phyloP scores from a whole-genome alignment of 2,888 invertebrate genomes.

The Scaeva pyrastri region DNA sequence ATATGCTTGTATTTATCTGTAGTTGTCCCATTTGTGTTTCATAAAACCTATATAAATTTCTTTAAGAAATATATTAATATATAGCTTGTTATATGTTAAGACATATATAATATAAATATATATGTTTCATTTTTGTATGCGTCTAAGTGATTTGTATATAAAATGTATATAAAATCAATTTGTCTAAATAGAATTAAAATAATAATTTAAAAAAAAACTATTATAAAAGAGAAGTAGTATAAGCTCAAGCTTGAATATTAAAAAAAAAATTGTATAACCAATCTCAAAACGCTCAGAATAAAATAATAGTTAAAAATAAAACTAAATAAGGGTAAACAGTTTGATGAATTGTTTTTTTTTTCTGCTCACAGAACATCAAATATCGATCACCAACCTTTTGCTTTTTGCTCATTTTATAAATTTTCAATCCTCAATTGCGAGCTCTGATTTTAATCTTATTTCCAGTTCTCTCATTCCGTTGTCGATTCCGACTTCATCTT shows the following conservation, averaged over 20 bases:
- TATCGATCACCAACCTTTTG: slow-evolving; percentile 74
- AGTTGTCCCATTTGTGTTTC: slow-evolving; percentile 70
- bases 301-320: slow-evolving; percentile 52
- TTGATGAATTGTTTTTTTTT: slow-evolving; percentile 56
- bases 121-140: slow-evolving; percentile 72
- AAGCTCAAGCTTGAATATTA: slow-evolving; percentile 72
- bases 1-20: slow-evolving; percentile 68
- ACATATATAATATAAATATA: slow-evolving; percentile 74
- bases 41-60: slow-evolving; percentile 76
- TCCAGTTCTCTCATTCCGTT: slow-evolving; percentile 88
- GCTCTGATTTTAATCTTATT: slow-evolving; percentile 87
- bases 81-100: slow-evolving; percentile 72
- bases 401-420: slow-evolving; percentile 49
- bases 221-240: slow-evolving; percentile 66
- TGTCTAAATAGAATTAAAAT: slow-evolving; percentile 71
- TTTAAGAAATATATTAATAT: slow-evolving; percentile 76
- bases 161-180: slow-evolving; percentile 68
- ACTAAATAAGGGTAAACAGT: slow-evolving; percentile 62
- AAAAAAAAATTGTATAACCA: slow-evolving; percentile 72
- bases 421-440: slow-evolving; percentile 83
- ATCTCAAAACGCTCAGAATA: slow-evolving; percentile 69
- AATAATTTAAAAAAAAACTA: slow-evolving; percentile 44
- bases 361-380: slow-evolving; percentile 64
- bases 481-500: slow-evolving; percentile 85
- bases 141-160: slow-evolving; percentile 65